Percentiles rank a stretch among this genome's conserved stretches.
Conservation (phyloP, 2,797 vertebrate species). For the Bradypus variegatus region DNA sequence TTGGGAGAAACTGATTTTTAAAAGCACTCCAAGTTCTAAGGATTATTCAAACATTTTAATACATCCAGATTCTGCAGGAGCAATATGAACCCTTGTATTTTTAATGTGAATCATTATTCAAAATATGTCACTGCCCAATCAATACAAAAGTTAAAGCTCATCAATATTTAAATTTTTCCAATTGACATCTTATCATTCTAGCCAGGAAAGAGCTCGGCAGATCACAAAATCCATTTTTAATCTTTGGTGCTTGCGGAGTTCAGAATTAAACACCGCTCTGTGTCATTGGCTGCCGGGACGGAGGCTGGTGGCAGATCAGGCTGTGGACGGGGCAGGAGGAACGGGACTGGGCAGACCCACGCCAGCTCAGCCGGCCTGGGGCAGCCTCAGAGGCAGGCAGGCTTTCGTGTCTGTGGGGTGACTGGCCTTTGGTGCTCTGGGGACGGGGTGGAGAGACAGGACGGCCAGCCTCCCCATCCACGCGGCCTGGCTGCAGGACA, state of each 20-base stretch:
- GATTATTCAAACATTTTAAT: conserved; percentile 45
- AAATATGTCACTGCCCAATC: conserved; percentile 65
- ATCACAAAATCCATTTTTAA: conserved; percentile 65
- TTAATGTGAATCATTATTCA: conserved; percentile 66
- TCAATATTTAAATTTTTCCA: conserved; percentile 67
- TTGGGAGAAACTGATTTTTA: neutral
- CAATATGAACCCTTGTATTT: conserved; percentile 48
- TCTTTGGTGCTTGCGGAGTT: conserved; percentile 55
- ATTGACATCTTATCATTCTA: conserved; percentile 59
- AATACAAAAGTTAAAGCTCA: conserved; percentile 63
- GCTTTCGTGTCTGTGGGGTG: neutral
- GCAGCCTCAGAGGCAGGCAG: neutral
- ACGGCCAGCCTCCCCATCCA: neutral
- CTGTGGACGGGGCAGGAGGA: neutral
- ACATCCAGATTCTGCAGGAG: conserved; percentile 22
- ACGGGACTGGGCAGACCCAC: fast-evolving
- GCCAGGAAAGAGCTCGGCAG: conserved; percentile 25
- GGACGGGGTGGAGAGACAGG: neutral
- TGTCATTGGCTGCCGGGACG: neutral
- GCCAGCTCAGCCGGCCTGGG: fast-evolving
- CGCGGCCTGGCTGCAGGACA: neutral
- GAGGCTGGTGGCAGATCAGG: neutral
- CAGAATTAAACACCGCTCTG: conserved; percentile 43
- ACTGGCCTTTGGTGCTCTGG: neutral
- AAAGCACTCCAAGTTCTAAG: neutral